Percentiles rank a stretch among this genome's conserved stretches.
Evolutionary conservation across 2,797 vertebrate species (phyloP).

Genomic region (Gymnoscopelus microlampas): DNA sequence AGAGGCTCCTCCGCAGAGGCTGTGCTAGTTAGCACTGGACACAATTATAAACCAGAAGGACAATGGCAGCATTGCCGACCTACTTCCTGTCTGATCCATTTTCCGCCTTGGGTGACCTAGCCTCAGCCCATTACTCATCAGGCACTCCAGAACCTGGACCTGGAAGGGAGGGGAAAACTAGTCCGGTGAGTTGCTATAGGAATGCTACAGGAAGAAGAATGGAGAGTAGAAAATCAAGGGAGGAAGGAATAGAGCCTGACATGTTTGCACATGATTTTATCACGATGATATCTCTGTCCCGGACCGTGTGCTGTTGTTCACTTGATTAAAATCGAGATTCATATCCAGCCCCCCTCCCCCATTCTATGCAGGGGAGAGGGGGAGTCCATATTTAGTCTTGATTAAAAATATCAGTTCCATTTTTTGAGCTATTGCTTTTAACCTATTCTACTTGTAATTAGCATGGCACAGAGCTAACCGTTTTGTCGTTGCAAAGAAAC

Average conservation of each 20-base stretch:
- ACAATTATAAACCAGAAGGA: constrained; percentile 54
- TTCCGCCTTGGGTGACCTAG: constrained; percentile 58
- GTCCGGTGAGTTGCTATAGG: constrained; percentile 55
- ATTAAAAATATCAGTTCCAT: constrained; percentile 50
- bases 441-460: constrained; percentile 51
- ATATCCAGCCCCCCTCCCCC: constrained; percentile 26
- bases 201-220: constrained; percentile 67
- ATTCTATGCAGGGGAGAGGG: constrained; percentile 44
- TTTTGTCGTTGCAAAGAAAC: constrained; percentile 39
- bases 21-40: constrained; percentile 47
- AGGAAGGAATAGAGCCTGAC: constrained; percentile 46
- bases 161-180: constrained; percentile 27
- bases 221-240: constrained; percentile 46
- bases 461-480: constrained; percentile 32
- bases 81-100: constrained; percentile 68
- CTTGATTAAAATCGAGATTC: constrained; percentile 60
- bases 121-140: constrained; percentile 44
- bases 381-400: constrained; percentile 39
- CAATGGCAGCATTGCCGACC: constrained; percentile 59
- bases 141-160: constrained; percentile 43
- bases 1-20: constrained; percentile 27
- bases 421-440: constrained; percentile 58
- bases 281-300: constrained; percentile 45
- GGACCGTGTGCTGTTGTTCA: constrained; percentile 54
- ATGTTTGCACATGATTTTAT: constrained; percentile 62